Evolutionary conservation across 1,140 invertebrate genomes (phyloP).

Genomic region (Leptestheria dahalacensis): DNA sequence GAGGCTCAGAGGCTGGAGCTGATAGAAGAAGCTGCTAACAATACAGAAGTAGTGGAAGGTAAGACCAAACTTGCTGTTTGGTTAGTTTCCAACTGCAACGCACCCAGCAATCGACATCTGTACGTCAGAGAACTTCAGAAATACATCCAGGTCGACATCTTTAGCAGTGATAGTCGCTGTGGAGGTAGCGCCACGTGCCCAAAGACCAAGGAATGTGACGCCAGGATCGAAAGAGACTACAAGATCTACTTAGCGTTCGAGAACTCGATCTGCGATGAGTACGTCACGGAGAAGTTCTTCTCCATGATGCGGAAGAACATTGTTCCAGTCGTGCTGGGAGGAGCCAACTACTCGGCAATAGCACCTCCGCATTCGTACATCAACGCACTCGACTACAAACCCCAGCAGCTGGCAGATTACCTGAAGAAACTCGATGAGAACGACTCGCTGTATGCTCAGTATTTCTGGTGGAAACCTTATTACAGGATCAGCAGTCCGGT

Average conservation of each 20-base stretch:
- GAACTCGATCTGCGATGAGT: slow-evolving; percentile 26
- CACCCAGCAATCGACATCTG: slow-evolving; percentile 24
- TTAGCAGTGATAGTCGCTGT: slow-evolving; percentile 28
- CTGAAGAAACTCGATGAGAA: slow-evolving; percentile 26
- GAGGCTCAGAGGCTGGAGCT: neutral
- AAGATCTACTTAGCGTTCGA: slow-evolving; percentile 31
- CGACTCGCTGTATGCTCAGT: slow-evolving; percentile 27
- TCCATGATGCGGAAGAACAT: slow-evolving; percentile 17
- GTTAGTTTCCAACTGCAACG: slow-evolving; percentile 33
- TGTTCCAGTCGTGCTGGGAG: slow-evolving; percentile 38
- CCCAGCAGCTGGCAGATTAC: slow-evolving; percentile 28
- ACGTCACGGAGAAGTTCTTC: slow-evolving; percentile 27
- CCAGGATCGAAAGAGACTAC: slow-evolving; percentile 21
- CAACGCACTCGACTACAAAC: slow-evolving; percentile 33
- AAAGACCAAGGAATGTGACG: slow-evolving; percentile 18
- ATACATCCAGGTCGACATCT: slow-evolving; percentile 35
- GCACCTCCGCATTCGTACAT: slow-evolving; percentile 34
- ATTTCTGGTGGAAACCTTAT: slow-evolving; percentile 27
- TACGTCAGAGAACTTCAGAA: slow-evolving; percentile 29
- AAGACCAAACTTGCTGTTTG: slow-evolving; percentile 26
- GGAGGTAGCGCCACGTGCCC: slow-evolving; percentile 20
- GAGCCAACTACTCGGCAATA: slow-evolving; percentile 29
- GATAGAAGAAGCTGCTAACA: neutral
- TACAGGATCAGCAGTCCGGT: neutral
- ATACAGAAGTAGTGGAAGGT: slow-evolving; percentile 5